phyloP scores from a whole-genome alignment of 2,888 invertebrate genomes.

The Caenorhabditis angaria region DNA sequence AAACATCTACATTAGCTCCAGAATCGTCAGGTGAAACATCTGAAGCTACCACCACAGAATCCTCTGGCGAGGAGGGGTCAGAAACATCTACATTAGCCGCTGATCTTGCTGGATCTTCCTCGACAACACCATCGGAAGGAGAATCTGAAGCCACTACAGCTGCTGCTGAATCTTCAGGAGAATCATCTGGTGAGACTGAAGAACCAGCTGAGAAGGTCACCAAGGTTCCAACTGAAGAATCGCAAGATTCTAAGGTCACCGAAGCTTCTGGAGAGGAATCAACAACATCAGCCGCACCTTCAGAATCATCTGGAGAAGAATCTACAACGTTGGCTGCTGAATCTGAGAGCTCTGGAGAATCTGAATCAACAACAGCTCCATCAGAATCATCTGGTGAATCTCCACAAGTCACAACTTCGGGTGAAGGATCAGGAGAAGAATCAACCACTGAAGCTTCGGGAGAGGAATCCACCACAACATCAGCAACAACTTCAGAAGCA shows the following conservation, averaged over 20 bases:
- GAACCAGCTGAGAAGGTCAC: too few relatives aligned
- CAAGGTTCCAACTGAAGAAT: conserved; percentile 7
- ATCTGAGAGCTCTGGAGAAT: conserved; percentile 5
- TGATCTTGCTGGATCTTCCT: conserved; percentile 4
- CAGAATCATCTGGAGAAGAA: neutral
- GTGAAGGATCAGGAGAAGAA: neutral
- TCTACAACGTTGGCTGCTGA: neutral
- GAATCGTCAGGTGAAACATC: conserved; percentile 13
- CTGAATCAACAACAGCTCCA: neutral
- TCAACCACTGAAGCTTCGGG: conserved; percentile 5
- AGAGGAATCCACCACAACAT: conserved; percentile 5
- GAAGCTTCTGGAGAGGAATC: conserved; percentile 12
- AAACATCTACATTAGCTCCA: conserved; percentile 11
- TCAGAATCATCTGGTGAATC: neutral
- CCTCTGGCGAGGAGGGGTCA: neutral
- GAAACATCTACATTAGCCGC: too few relatives aligned
- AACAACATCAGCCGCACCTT: neutral
- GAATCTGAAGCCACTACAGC: conserved; percentile 5
- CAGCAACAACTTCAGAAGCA: conserved; percentile 6
- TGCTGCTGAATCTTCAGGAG: conserved; percentile 29
- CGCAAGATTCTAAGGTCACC: conserved; percentile 5
- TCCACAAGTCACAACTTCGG: neutral
- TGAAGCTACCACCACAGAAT: neutral
- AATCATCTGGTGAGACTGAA: conserved; percentile 9
- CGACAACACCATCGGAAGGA: conserved; percentile 3